Evolutionary conservation across 2,888 invertebrate species (phyloP), one percentile per base, ranked within the genome.

Genomic region (Silvanus unidentatus): DNA sequence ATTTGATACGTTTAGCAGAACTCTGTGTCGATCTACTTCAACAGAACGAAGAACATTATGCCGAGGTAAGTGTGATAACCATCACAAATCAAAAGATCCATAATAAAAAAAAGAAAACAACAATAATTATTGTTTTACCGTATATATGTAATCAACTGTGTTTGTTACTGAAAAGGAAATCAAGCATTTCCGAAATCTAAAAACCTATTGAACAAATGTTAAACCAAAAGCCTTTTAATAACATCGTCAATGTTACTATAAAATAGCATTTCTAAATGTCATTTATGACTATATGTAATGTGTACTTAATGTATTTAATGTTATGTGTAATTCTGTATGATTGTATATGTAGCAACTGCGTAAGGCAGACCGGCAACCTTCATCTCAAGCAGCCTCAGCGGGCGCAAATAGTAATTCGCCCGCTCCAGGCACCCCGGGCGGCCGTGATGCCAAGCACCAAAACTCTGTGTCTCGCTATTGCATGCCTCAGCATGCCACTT

Each of bases 31-130:
- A 99, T 72, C 81, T 99, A 32, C 75, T 99, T 52, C 98, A 98
- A 73, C 98, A 99, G 74, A 99, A 99, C 70, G 98, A 99, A 77
- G 99, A 99, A 73, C 97, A 99, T 72, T 99, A 99, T 75, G 95
- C 98, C 55, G 98, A 99, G 92, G 98, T 99, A 81, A 76, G 75
- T 65, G 22, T 27, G 3, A 22, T 22, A 5, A 5, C 3, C 22
- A 22, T 22, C 3, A 5, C 8, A 8, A 5, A 22, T 22, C 3
- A 22, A 22, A 22, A 5, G 8, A 22, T 22, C 3, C 22, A 22
- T 22, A 22, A 5, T 22, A 8, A 5, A 22, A 5, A 22, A 22
- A 22, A 22, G 3, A 22, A 22, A 22, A 8, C 8, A 8, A 5
- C 4, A 22, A 22, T 22, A 22, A 22, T 5, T 22, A 22, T 22